phyloP scores from a whole-genome alignment of 2,888 invertebrate species.

The Merodon equestris region DNA sequence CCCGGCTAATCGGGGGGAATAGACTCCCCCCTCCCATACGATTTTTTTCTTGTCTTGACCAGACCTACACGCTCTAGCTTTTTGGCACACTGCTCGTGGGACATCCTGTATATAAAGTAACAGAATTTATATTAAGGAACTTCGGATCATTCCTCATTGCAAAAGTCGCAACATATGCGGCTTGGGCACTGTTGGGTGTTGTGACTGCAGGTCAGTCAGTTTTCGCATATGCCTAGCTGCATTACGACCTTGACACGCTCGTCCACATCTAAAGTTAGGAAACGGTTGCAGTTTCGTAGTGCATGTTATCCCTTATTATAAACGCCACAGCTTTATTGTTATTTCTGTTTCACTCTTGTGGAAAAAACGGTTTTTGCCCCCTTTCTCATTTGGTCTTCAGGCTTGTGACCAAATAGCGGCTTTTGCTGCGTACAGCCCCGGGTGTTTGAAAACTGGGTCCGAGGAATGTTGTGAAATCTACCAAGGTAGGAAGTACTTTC shows the following conservation, averaged over 20 bases:
- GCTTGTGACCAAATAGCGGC: neutral
- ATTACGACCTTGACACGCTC: constrained; percentile 9
- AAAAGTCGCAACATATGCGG: no score
- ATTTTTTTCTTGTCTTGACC: no score
- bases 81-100: no score
- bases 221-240: constrained; percentile 16
- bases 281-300: constrained; percentile 8
- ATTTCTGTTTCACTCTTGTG: neutral
- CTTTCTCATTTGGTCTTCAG: neutral
- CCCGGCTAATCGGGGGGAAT: no score
- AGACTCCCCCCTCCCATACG: no score
- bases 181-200: no score
- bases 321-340: constrained; percentile 11
- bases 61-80: no score
- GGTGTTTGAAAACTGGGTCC: neutral
- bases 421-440: neutral
- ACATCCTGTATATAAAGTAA: no score
- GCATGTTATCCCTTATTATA: constrained; percentile 16
- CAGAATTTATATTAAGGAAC: no score
- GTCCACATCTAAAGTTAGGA: neutral
- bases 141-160: no score
- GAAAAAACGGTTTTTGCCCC: neutral
- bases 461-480: neutral
- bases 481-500: constrained; percentile 1
- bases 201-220: constrained; percentile 4